These are phyloP conservation scores for Bubalus kerabau DNA, from an alignment of 2,113 vertebrate species.

Conservation along the genomic window DNA sequence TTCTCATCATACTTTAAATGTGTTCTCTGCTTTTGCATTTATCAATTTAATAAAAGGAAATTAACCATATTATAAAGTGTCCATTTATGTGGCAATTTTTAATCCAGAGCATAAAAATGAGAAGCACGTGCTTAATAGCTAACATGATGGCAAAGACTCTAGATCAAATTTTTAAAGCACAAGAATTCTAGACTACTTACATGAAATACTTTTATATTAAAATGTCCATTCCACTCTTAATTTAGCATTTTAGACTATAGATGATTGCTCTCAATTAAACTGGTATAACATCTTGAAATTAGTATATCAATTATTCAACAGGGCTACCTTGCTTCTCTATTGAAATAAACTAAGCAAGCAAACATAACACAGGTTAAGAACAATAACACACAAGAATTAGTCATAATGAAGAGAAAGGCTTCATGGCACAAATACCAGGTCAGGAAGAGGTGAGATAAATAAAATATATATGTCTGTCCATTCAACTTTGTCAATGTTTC, in stretches of 20 bases:
- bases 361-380: conserved; percentile 36
- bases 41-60: conserved; percentile 94
- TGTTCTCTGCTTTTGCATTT: conserved; percentile 87
- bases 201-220: conserved; percentile 75
- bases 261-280: conserved; percentile 75
- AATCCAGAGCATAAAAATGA: conserved; percentile 76
- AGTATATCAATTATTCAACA: conserved; percentile 72
- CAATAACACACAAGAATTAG: background rate
- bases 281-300: conserved; percentile 73
- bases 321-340: conserved; percentile 59
- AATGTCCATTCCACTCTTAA: conserved; percentile 58
- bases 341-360: conserved; percentile 70
- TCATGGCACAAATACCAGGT: background rate
- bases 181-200: conserved; percentile 71
- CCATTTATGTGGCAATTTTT: conserved; percentile 85
- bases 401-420: background rate
- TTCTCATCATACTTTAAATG: conserved; percentile 89
- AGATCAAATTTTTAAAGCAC: conserved; percentile 65
- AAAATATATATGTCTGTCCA: background rate
- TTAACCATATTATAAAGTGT: conserved; percentile 91
- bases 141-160: conserved; percentile 60
- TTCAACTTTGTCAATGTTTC: background rate
- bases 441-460: background rate
- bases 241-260: conserved; percentile 68
- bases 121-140: conserved; percentile 68